These are phyloP conservation scores for Gymnoscopelus braueri DNA, from an alignment of 2,797 vertebrate species.

Conservation along the genomic window DNA sequence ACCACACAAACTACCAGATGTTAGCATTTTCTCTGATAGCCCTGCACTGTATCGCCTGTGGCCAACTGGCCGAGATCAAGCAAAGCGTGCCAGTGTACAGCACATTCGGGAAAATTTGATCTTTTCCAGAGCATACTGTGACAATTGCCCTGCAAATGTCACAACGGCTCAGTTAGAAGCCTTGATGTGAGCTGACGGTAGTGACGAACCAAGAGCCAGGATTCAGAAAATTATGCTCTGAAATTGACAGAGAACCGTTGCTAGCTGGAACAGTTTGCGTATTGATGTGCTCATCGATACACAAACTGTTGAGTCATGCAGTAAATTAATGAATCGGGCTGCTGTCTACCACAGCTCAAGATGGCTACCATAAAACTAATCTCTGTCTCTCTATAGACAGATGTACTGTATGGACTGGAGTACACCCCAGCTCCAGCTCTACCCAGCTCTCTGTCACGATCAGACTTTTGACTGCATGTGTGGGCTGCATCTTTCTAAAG, in stretches of 20 bases:
- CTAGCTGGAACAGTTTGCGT: too few relatives aligned
- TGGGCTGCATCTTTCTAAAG: slow-evolving; percentile 65
- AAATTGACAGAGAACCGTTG: slow-evolving; percentile 13
- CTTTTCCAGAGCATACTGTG: not conserved
- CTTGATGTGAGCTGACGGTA: too few relatives aligned
- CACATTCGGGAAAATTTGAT: not conserved
- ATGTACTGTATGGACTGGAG: not conserved
- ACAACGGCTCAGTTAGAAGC: too few relatives aligned
- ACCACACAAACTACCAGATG: slow-evolving; percentile 33
- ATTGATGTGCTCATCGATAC: too few relatives aligned
- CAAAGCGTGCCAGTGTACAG: slow-evolving; percentile 10
- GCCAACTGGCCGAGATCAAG: slow-evolving; percentile 6
- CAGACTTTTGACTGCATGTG: slow-evolving; percentile 56
- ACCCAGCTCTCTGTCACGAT: slow-evolving; percentile 55
- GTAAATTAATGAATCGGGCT: not conserved
- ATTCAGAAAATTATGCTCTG: too few relatives aligned
- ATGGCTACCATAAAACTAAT: slow-evolving; percentile 30
- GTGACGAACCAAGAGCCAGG: too few relatives aligned
- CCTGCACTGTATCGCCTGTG: slow-evolving; percentile 38
- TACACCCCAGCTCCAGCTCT: slow-evolving; percentile 1
- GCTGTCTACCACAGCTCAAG: not conserved
- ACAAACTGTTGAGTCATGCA: slow-evolving; percentile 25
- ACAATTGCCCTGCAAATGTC: not conserved
- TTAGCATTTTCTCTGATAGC: slow-evolving; percentile 33
- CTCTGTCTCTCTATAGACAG: not conserved